Base-by-base conservation (phyloP, 2,888 invertebrate genomes). In the Nasonia oneida region DNA sequence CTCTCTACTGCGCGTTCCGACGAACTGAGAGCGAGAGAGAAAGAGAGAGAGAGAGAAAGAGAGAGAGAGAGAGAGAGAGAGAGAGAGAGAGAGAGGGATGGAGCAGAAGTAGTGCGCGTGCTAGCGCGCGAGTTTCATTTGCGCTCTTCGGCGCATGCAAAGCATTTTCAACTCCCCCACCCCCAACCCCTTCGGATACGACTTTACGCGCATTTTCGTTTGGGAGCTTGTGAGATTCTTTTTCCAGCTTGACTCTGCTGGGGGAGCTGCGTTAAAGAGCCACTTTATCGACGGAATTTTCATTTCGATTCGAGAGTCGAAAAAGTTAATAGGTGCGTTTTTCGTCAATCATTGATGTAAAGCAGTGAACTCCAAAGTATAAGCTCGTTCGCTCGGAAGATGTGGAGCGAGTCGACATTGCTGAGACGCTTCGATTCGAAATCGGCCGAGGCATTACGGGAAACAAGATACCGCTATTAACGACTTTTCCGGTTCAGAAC, bases 71-170 rank as follows among this genome's bases (percentile, higher is more conserved):
- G 23, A 23, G 23, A 23, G 23, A 23, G 23, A 23, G 23, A 23
- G 23, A 23, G 23, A 23, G 37, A 2, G 37, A 37, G 37, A 37
- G 71, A 53, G 50, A 33, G 71, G 53, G 47, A 78, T 73, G n/a
- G 29, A 42, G 67, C 75, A 33, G 70, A 50, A 33, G 50, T 53
- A 57, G 23, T 61, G 47, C 64, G 79, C 74, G 50, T 47, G 12
- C 61, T 67, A 37, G 70, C 61, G 15, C 74, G 71, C 64, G 81
- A 87, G 82, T 85, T 84, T 87, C 87, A 83, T 85, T 86, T 84
- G 86, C 87, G 81, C 86, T 86, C 86, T 81, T 84, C 84, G 23
- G 73, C 81, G 87, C 87, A 87, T 86, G 86, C 87, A 84, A 87
- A 85, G 81, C 86, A 86, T 86, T 87, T 87, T 77, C 77, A 78